Evolutionary conservation across 2,797 vertebrate species (phyloP), one percentile per base, ranked within the genome.

Genomic region (Forpus xanthops): DNA sequence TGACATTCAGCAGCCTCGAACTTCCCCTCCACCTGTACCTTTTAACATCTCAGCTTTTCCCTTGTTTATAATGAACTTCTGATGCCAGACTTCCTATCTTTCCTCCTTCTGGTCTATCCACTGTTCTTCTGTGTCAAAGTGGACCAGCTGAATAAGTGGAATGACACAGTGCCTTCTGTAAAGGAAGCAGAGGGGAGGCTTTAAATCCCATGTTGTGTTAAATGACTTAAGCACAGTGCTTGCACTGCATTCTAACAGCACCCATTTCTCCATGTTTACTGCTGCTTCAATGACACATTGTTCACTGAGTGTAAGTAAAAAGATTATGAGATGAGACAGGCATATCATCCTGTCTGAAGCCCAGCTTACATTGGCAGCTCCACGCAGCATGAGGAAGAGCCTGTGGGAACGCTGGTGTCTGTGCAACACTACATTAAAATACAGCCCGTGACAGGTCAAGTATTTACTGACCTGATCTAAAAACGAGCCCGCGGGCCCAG

Each of bases 261-360:
- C 65, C 56, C 23, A 19, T 70, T 62, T 76, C 87, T 73, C 85
- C 84, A 11, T 49, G 73, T 80, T 90, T 76, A 84, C 89, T 88
- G 86, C 89, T 95, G 89, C 89, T 95, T 52, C 89, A 35, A 19
- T 13, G 83, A 72, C 41, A 42, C 53, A 23, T 42, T 76, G 94
- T 55, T 83, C 89, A 82, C 1, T 15, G 58, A 82, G 87, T 67
- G 92, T 11, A 74, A 96, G 61, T 71, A 93, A 94, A 93, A 95
- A 64, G 94, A 95, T 96, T 85, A 96, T 65, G 71, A 89, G 91
- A 96, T 66, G 93, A 96, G 94, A 94, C 92, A 96, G 87, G 83
- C 94, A 31, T 44, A 78, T 92, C 92, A 93, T 91, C 92, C 93
- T 65, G 92, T 89, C 91, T 94, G 96, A 35, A 71, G 79, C 77